Percentiles rank a stretch among this genome's conserved stretches.
phyloP scores from a whole-genome alignment of 2,113 vertebrate species.

The Pelmatolapia mariae region DNA sequence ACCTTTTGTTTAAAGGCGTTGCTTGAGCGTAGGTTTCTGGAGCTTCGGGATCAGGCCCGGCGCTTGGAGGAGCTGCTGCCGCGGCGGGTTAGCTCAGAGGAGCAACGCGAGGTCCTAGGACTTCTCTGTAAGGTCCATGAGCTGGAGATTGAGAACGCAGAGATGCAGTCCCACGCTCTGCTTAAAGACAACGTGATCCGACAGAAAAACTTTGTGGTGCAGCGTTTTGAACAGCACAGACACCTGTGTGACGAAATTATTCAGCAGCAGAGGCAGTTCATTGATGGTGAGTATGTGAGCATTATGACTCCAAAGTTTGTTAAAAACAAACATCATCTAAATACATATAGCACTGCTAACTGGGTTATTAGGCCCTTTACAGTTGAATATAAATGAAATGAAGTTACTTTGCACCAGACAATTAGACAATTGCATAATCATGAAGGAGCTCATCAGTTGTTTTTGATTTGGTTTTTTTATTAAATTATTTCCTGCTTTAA shows the following conservation, averaged over 20 bases:
- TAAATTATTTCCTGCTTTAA: background rate
- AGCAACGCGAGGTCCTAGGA: constrained; percentile 80
- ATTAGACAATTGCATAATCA: background rate
- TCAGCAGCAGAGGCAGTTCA: constrained; percentile 82
- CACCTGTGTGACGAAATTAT: constrained; percentile 84
- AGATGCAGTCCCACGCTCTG: constrained; percentile 77
- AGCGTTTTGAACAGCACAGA: constrained; percentile 77
- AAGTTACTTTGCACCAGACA: background rate
- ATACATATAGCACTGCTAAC: background rate
- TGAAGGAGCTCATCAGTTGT: background rate
- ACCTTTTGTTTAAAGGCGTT: constrained; percentile 50
- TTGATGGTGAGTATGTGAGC: constrained; percentile 67
- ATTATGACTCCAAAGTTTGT: background rate
- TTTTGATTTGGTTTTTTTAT: background rate
- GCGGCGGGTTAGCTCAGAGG: constrained; percentile 72
- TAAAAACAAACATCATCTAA: background rate
- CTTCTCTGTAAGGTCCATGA: constrained; percentile 85
- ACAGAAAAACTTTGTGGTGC: constrained; percentile 74
- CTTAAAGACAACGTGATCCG: constrained; percentile 81
- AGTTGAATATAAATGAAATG: background rate
- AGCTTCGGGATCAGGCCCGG: constrained; percentile 65
- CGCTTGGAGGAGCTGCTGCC: constrained; percentile 79
- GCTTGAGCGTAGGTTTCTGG: constrained; percentile 72
- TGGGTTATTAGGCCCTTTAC: background rate
- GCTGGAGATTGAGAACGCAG: constrained; percentile 79